These are phyloP conservation scores for Synanthedon tipuliformis DNA, from an alignment of 2,888 invertebrate genomes.

Conservation along the genomic window DNA sequence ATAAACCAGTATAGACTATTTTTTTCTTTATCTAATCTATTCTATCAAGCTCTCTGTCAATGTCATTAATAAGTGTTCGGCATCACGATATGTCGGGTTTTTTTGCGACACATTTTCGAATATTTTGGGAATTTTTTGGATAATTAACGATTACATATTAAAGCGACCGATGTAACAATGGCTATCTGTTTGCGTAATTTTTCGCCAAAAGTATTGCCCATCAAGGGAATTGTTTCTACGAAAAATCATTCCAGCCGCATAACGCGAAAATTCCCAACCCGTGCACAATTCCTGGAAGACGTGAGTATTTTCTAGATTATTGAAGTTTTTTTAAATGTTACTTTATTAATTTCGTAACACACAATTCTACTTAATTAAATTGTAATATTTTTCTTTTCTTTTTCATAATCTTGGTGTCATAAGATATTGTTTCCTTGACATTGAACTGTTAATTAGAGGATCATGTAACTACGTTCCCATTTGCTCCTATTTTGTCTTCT, in stretches of 20 bases:
- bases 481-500: background rate
- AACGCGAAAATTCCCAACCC: slow-evolving; percentile 57
- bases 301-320: slow-evolving; percentile 36
- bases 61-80: background rate
- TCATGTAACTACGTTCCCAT: background rate
- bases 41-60: background rate
- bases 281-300: slow-evolving; percentile 65
- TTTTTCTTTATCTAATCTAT: background rate
- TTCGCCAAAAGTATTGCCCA: slow-evolving; percentile 65
- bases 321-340: background rate
- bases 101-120: slow-evolving; percentile 36
- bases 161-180: slow-evolving; percentile 45
- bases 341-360: no score
- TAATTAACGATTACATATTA: slow-evolving; percentile 10
- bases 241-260: slow-evolving; percentile 65
- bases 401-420: slow-evolving; percentile 3
- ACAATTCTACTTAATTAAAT: no score
- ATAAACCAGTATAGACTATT: no score
- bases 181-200: slow-evolving; percentile 69
- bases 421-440: slow-evolving; percentile 26
- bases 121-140: slow-evolving; percentile 21
- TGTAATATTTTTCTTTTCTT: no score
- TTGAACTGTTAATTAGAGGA: slow-evolving; percentile 27
- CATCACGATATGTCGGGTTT: slow-evolving; percentile 30
- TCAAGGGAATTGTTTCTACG: slow-evolving; percentile 64